Evolutionary conservation across 2,113 vertebrate species (phyloP).

Genomic region (Euleptes europaea): DNA sequence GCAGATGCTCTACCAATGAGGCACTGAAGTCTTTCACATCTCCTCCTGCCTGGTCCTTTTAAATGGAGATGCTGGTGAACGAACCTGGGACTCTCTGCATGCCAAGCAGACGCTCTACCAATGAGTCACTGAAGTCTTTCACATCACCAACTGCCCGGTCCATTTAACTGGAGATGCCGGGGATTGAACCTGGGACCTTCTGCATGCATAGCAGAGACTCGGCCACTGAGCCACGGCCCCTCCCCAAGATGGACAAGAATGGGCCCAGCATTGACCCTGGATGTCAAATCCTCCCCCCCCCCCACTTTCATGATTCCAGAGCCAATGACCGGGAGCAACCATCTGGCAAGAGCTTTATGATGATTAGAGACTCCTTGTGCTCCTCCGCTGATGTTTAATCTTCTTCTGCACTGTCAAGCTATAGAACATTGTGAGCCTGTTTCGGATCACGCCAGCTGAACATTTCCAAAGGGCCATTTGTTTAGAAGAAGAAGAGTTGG

Average conservation of each 20-base stretch:
- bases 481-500: not conserved
- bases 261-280: not conserved
- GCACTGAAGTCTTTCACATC: no score
- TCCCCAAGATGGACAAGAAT: not conserved
- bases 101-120: no score
- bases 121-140: no score
- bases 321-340: not conserved
- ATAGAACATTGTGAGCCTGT: not conserved
- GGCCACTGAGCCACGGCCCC: no score
- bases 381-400: not conserved
- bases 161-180: no score
- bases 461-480: not conserved
- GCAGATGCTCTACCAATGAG: no score
- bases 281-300: not conserved
- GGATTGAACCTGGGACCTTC: no score
- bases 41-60: no score
- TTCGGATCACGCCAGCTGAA: not conserved
- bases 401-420: not conserved
- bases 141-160: no score
- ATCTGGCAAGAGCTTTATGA: not conserved
- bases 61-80: no score
- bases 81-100: no score
- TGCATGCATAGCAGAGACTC: no score
- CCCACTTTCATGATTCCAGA: constrained; percentile 1
- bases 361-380: not conserved